phyloP scores from a whole-genome alignment of 2,113 vertebrate species.

The Empidonax traillii region DNA sequence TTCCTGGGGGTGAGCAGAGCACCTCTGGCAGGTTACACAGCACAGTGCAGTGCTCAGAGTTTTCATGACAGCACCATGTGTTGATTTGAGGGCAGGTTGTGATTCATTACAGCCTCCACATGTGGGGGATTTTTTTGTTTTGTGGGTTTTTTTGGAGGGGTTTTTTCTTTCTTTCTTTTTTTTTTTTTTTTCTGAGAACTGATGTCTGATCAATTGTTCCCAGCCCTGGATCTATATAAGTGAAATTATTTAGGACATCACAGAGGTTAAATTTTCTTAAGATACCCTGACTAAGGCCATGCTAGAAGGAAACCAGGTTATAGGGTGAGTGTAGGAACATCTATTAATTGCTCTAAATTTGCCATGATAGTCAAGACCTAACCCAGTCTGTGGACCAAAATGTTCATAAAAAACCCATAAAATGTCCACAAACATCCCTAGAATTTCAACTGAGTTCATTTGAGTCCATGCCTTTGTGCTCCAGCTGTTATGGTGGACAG shows the following conservation, averaged over 20 bases:
- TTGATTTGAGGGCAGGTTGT: not conserved
- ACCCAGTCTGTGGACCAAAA: not conserved
- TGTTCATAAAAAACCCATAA: not conserved
- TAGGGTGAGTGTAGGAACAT: not conserved
- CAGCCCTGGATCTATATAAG: not conserved
- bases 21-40: not conserved
- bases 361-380: not conserved
- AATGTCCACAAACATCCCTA: not conserved
- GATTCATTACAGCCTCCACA: not conserved
- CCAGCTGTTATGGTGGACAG: not conserved
- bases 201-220: not conserved
- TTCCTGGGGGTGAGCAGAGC: not conserved
- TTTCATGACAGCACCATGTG: not conserved
- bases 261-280: not conserved
- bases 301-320: not conserved
- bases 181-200: not conserved
- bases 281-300: not conserved
- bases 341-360: not conserved
- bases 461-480: not conserved
- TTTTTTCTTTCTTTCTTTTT: accelerated
- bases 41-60: not conserved
- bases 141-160: not conserved
- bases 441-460: not conserved
- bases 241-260: not conserved
- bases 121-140: not conserved